phyloP scores from a whole-genome alignment of 2,113 vertebrate species.

The Eclectus roratus region DNA sequence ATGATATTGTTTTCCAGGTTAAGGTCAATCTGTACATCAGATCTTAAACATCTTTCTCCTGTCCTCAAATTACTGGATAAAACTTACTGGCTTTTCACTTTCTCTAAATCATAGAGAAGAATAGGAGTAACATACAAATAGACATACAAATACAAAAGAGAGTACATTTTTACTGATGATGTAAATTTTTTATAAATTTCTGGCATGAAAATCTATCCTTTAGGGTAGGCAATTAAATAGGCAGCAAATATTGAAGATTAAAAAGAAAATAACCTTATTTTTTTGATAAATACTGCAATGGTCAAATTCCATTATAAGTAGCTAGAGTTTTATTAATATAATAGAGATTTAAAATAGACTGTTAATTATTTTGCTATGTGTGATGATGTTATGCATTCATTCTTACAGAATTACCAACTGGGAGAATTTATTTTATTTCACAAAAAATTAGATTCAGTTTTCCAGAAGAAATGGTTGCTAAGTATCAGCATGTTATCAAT shows the following conservation, averaged over 20 bases:
- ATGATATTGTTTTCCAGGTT: not conserved
- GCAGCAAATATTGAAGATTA: not conserved
- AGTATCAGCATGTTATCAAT: not conserved
- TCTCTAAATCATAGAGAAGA: not conserved
- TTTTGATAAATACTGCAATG: not conserved
- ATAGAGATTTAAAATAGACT: not conserved
- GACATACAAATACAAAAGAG: not conserved
- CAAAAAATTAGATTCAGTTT: not conserved
- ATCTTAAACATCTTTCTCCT: not conserved
- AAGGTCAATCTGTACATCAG: not conserved
- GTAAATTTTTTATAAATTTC: not conserved
- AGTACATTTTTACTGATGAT: not conserved
- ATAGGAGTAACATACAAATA: not conserved
- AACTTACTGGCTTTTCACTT: not conserved
- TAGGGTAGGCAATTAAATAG: not conserved
- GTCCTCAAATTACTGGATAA: not conserved
- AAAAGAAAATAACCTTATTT: not conserved
- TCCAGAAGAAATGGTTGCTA: not conserved
- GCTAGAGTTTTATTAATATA: not conserved
- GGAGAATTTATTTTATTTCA: not conserved
- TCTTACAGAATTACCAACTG: not conserved
- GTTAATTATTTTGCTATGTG: not conserved
- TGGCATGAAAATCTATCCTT: not conserved
- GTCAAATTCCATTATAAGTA: not conserved
- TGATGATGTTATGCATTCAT: not conserved